These are phyloP conservation scores for Tribolium madens DNA, from an alignment of 1,140 invertebrate species.

Conservation along the genomic window DNA sequence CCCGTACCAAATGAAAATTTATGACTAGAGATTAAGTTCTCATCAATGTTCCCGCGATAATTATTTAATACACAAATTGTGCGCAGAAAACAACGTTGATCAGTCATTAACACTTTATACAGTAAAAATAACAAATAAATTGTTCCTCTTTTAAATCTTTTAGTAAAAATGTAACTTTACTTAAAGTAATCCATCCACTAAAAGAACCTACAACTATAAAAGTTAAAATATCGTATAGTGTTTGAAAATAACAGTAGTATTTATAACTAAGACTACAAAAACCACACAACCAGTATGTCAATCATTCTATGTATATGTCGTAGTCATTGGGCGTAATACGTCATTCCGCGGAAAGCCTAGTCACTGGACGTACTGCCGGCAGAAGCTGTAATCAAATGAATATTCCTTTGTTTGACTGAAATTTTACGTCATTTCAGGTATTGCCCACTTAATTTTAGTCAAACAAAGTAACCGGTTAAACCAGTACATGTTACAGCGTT, in stretches of 20 bases:
- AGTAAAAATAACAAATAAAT: too few relatives aligned
- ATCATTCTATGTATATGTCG: slow-evolving; percentile 23
- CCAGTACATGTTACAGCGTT: too few relatives aligned
- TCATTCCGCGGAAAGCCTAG: too few relatives aligned
- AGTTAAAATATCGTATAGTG: background rate
- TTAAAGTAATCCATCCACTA: too few relatives aligned
- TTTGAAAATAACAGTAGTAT: background rate
- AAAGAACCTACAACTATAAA: too few relatives aligned
- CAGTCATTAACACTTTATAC: background rate
- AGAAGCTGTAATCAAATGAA: too few relatives aligned
- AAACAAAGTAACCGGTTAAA: too few relatives aligned
- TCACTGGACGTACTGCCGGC: too few relatives aligned
- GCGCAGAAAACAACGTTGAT: background rate
- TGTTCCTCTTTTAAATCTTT: background rate
- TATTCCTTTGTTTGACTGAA: too few relatives aligned
- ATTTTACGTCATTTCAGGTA: too few relatives aligned
- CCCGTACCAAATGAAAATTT: background rate
- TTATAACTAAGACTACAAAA: background rate
- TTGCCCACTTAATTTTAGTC: too few relatives aligned
- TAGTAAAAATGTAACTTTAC: background rate
- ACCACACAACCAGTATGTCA: background rate
- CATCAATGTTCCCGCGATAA: background rate
- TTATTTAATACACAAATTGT: background rate
- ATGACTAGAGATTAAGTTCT: background rate
- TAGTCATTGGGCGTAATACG: too few relatives aligned